A percentile compares a stretch with the other conserved stretches of the same genome.
Conservation (phyloP, 2,888 invertebrate species). For the Ellobium chinense region DNA sequence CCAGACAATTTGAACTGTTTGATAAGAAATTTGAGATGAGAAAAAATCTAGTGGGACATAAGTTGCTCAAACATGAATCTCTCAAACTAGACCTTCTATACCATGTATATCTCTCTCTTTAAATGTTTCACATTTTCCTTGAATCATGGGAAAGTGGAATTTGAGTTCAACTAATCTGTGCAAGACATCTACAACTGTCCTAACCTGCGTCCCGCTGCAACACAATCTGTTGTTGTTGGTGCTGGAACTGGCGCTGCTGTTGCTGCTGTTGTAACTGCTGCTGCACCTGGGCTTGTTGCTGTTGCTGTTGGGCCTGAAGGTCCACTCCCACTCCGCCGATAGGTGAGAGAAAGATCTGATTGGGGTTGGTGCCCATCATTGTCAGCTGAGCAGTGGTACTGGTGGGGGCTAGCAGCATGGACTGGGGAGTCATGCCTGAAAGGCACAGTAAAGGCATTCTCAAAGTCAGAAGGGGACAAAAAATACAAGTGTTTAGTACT, state of each 20-base stretch:
- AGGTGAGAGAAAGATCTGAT: constrained; percentile 40
- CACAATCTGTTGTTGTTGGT: constrained; percentile 29
- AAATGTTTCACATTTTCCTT: too few species aligned
- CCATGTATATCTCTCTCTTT: too few species aligned
- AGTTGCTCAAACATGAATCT: too few species aligned
- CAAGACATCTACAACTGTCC: too few species aligned
- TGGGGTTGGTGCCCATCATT: constrained; percentile 42
- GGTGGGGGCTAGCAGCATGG: constrained; percentile 29
- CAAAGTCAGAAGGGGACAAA: too few species aligned
- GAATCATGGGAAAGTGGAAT: too few species aligned
- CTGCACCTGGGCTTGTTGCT: constrained; percentile 24
- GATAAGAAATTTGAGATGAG: too few species aligned
- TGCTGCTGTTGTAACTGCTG: background rate
- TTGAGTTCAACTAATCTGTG: too few species aligned
- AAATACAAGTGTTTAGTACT: too few species aligned
- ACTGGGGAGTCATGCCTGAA: constrained; percentile 20
- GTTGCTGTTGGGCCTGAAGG: constrained; percentile 21
- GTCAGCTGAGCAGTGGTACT: constrained; percentile 21
- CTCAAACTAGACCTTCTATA: too few species aligned
- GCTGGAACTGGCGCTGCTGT: background rate
- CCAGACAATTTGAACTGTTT: too few species aligned
- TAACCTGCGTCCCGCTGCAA: constrained; percentile 34
- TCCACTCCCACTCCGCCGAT: constrained; percentile 8
- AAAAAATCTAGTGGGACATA: too few species aligned
- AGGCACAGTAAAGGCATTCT: background rate